Evolutionary conservation across 2,113 vertebrate species (phyloP), one percentile per base, ranked within the genome.

Genomic region (Hiodon alosoides): DNA sequence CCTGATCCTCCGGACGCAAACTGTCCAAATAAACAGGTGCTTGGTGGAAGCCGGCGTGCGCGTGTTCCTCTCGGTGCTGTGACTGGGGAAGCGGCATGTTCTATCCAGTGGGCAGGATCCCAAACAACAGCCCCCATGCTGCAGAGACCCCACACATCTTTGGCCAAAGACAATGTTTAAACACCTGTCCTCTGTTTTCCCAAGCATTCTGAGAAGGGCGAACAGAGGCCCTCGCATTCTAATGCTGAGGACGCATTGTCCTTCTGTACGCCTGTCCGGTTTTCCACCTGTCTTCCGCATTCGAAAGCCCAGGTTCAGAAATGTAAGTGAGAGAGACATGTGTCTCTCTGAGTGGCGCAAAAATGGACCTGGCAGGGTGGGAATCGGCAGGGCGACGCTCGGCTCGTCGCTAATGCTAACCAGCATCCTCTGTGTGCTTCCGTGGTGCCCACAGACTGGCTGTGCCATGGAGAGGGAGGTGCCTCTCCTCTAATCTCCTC

Each of bases 161-260:
- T 71, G 78, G 81, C 80, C 83, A 82, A 81, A 79, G 65, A 81
- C 82, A 83, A 82, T 85, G 83, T 82, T 85, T 83, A 76, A 82
- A 81, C 82, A 85, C 83, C 80, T 85, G 83, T 77, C 81, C 71
- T 77, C 55, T 72, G 46, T 77, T 81, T 71, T 80, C 75, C 60
- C 59, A 57, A 71, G 59, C 17, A 60, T 71, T 67, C 55, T 74
- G 60, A 10, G 11, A 46, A 11, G 60, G 53, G 58, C 54, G 31
- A 17, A 14, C 58, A 6, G 58, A n/a, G 61, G 16, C 46, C 55
- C 3, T 13, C 70, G 31, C 70, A 71, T 48, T 71, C 70, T 57
- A 7, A 71, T 31, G 46, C 54, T 55, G 70, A 71, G 70, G 70
- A 71, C 57, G 46, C 55, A 8, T 11, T 46, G 70, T 60, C 70